These are phyloP conservation scores for Melierax canorus DNA, from an alignment of 2,113 vertebrate genomes.

Conservation along the genomic window DNA sequence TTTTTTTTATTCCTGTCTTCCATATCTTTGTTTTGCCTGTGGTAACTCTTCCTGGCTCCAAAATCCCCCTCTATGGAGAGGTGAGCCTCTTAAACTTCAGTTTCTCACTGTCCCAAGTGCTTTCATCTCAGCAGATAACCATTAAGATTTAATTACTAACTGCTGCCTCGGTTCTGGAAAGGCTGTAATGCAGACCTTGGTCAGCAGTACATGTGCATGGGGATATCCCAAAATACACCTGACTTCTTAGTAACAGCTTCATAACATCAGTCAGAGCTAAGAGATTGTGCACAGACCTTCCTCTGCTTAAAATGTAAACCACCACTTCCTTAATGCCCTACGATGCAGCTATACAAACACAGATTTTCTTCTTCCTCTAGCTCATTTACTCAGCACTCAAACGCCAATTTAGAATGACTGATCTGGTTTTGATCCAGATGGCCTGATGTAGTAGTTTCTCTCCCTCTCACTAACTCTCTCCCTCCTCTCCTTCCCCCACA, in stretches of 20 bases:
- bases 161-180: not conserved
- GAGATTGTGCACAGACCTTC: not conserved
- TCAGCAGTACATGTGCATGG: constrained; percentile 8
- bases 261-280: constrained; percentile 4
- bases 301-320: constrained; percentile 24
- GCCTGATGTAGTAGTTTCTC: not conserved
- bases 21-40: not conserved
- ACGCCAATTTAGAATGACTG: constrained; percentile 41
- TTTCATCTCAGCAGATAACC: constrained; percentile 33
- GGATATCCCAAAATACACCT: constrained; percentile 30
- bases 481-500: not conserved
- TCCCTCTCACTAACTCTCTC: not conserved
- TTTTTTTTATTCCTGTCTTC: not conserved
- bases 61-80: not conserved
- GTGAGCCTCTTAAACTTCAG: not conserved
- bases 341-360: not conserved
- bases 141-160: constrained; percentile 55
- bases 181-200: not conserved
- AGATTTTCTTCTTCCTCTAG: constrained; percentile 41
- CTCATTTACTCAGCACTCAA: constrained; percentile 21
- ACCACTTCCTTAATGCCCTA: not conserved
- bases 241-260: constrained; percentile 34
- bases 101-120: not conserved
- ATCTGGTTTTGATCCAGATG: constrained; percentile 50
- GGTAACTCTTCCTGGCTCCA: not conserved